Base-by-base conservation (phyloP, 2,888 invertebrate species). In the Amphipyra tragopoginis region DNA sequence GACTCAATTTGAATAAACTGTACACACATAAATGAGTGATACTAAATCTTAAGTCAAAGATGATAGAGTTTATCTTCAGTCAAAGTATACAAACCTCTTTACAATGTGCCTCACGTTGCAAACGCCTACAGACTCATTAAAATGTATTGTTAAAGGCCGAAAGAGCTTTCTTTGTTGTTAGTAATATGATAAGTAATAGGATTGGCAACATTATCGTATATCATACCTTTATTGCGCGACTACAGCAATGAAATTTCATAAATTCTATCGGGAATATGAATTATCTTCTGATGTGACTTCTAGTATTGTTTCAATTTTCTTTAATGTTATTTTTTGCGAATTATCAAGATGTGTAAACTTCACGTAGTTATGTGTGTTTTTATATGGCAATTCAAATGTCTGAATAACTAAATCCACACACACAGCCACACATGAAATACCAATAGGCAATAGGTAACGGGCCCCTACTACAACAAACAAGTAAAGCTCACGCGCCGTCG, bases 61-160 rank as follows among this genome's bases (percentile, higher is more conserved):
- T 38, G 26, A 72, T 63, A 75, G 21, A 51, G 75, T 62, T 68
- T 38, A 58, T 53, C 48, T 72, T 75, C 45, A 50, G 9, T 34
- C 14, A 65, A 66, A 51, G 39, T 48, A 38, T n/a, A 14, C 13
- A 48, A 44, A 21, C 33, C 50, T 59, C 29, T 49, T 54, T 44
- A 51, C 26, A 57, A 62, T 62, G 21, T 61, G 42, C 48, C 44
- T 61, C 73, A 64, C 62, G 68, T 72, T 76, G 58, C 59, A 58
- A 58, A 70, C 65, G 75, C 75, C 69, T 76, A 64, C 64, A 65
- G 59, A 53, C 66, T 72, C 66, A 65, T 81, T 79, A 75, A 70
- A 73, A 77, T 65, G 59, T 60, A 72, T 69, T 72, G 64, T 69
- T 61, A 65, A 29, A 67, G 47, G 59, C 54, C 55, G 44, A 54